Evolutionary conservation across 2,113 vertebrate species (phyloP), one percentile per base, ranked within the genome.

Genomic region (Lycaon pictus): DNA sequence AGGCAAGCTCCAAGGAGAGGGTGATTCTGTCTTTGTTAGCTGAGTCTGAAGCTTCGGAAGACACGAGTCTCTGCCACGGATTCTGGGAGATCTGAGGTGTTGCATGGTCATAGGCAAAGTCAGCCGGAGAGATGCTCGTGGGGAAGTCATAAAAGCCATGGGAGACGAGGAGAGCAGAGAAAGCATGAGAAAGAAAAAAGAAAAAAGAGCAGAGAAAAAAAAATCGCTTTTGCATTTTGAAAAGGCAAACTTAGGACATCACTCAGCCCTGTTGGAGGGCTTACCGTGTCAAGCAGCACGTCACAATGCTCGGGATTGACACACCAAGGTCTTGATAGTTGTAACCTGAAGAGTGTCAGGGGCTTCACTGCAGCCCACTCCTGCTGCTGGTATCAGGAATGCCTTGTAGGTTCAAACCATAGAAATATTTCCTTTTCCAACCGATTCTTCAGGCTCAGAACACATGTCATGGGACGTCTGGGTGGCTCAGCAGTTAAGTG

Each of bases 321-420:
- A 20, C 32, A 1, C 4, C 10, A 1, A 81, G 51, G 74, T 35
- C 27, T 12, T 19, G 23, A 7, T 5, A 53, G 56, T 3, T 35
- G 2, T 76, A 29, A 60, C 92, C 19, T 4, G 76, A 56, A 56
- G 82, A 97, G 29, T 22, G 90, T 93, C 51, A 43, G 1, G 3
- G 11, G 27, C 69, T 69, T 83, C 16, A 77, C 60, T 55, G 56
- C 10, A 90, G 93, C 22, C 48, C 67, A 1, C 55, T 16, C 63
- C 32, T 55, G 0, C 2, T 74, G 97, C 88, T 94, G 94, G 84
- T 8, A 76, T 85, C 19, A 82, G 71, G 93, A 95, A 48, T 97
- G 17, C 2, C 43, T 17, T 19, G 25, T 27, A 19, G 32, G 7
- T 93, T 86, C 37, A 83, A 85, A 83, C n/a, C 56, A 23, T 86